Evolutionary conservation across 2,888 invertebrate species (phyloP), one percentile per base, ranked within the genome.

Genomic region (Eilema caniola): DNA sequence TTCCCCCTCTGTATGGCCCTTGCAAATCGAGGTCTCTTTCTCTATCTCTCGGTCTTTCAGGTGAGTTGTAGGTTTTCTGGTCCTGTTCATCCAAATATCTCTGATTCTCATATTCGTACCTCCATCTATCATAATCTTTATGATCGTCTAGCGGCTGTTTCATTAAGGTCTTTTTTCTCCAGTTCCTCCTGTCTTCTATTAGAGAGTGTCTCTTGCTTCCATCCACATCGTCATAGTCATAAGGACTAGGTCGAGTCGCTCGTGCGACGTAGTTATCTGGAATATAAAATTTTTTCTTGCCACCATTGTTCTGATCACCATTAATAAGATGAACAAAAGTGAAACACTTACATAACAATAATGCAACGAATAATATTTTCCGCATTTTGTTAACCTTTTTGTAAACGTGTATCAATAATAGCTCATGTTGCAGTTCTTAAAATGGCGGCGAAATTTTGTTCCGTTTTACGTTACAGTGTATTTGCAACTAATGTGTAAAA

Each of bases 171-270:
- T 93, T 93, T 75, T 93, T 93, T 73, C 94, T 90, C 92, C 92
- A 94, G 74, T 90, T 92, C 57, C 93, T 86, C 74, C 93, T 86
- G 56, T 94, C 94, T 4, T 93, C 92, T 65, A 89, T 78, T 56
- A 90, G 76, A 2, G 88, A 84, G 74, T 92, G 92, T 69, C 91
- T 88, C 78, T 91, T 93, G 64, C 79, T 89, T 41, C 81, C 85
- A 24, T 93, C 92, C 14, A 83, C 67, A 60, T 95, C 94, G 3
- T 93, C 93, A 72, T 94, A 93, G 74, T 95, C 94, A 71, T 90
- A 94, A 81, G 80, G 86, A 69, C 82, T 87, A 37, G 84, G 73
- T 81, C 90, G 86, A 23, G 86, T 87, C 56, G 88, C 90, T 53
- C 85, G 81, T 31, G 88, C 86, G 70, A 93, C 78, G 70, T 93